phyloP scores from a whole-genome alignment of 2,888 invertebrate species.

The Acanthoscelides obtectus region DNA sequence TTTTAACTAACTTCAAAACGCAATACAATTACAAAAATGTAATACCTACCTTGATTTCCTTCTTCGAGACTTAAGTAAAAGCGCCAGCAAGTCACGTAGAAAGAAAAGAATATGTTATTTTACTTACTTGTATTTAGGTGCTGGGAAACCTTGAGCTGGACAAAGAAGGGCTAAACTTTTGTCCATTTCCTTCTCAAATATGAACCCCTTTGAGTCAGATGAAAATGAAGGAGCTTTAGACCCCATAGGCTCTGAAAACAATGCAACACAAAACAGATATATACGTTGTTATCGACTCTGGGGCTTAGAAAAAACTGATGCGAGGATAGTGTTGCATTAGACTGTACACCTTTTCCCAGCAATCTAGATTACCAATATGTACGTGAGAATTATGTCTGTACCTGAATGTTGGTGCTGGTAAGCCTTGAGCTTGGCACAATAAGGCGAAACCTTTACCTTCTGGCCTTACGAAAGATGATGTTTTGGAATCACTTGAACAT shows the following conservation, averaged over 20 bases:
- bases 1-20: no score
- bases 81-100: no score
- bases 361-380: no score
- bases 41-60: no score
- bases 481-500: slow-evolving; percentile 63
- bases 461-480: slow-evolving; percentile 45
- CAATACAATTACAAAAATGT: no score
- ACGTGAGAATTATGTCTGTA: slow-evolving; percentile 36
- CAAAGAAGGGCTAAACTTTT: slow-evolving; percentile 67
- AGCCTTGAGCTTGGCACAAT: slow-evolving; percentile 57
- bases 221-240: slow-evolving; percentile 51
- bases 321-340: no score
- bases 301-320: no score
- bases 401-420: slow-evolving; percentile 61
- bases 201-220: slow-evolving; percentile 49
- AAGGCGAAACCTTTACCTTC: slow-evolving; percentile 52
- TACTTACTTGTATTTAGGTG: slow-evolving; percentile 58
- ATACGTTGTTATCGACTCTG: no score
- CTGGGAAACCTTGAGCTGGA: slow-evolving; percentile 73
- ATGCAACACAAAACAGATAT: no score
- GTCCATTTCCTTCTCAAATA: slow-evolving; percentile 47
- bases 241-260: slow-evolving; percentile 50
- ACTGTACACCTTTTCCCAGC: no score
- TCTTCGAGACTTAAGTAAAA: no score
- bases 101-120: no score